phyloP scores from a whole-genome alignment of 2,888 invertebrate genomes.

The Pyrochroa serraticornis region DNA sequence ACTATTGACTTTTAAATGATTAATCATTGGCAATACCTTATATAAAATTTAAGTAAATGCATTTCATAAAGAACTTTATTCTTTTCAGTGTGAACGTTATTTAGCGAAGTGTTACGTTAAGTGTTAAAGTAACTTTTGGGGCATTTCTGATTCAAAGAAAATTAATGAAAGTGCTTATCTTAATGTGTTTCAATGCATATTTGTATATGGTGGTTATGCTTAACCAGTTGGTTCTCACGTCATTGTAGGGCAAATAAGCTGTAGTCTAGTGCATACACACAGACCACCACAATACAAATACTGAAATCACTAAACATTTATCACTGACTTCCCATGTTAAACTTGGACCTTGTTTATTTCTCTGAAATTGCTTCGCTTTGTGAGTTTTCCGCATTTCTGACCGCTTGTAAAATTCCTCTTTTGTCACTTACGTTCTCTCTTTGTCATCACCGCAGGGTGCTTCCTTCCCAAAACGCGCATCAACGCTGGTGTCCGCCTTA shows the following conservation, averaged over 20 bases:
- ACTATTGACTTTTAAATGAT: no score
- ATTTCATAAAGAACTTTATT: no score
- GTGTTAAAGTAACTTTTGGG: no score
- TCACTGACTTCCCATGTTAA: slow-evolving; percentile 28
- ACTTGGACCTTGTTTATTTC: slow-evolving; percentile 28
- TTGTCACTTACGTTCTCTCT: slow-evolving; percentile 25
- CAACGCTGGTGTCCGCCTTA: no score
- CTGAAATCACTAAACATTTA: slow-evolving; percentile 31
- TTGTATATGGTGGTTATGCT: no score
- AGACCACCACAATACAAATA: slow-evolving; percentile 21
- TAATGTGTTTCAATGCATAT: no score
- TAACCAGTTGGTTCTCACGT: slow-evolving; percentile 22
- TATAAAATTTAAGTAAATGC: no score
- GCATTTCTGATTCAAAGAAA: no score
- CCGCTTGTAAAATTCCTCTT: slow-evolving; percentile 28
- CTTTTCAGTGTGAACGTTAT: no score
- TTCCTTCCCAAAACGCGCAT: background rate
- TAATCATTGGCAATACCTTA: no score
- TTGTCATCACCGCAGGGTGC: slow-evolving; percentile 21
- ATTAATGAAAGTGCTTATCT: no score
- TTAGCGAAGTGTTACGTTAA: no score
- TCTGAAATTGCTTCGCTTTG: slow-evolving; percentile 29
- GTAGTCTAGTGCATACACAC: slow-evolving; percentile 11
- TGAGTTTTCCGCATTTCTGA: slow-evolving; percentile 26
- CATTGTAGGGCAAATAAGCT: slow-evolving; percentile 16